Evolutionary conservation across 1,140 invertebrate genomes (phyloP).

Genomic region (Neodiprion fabricii): DNA sequence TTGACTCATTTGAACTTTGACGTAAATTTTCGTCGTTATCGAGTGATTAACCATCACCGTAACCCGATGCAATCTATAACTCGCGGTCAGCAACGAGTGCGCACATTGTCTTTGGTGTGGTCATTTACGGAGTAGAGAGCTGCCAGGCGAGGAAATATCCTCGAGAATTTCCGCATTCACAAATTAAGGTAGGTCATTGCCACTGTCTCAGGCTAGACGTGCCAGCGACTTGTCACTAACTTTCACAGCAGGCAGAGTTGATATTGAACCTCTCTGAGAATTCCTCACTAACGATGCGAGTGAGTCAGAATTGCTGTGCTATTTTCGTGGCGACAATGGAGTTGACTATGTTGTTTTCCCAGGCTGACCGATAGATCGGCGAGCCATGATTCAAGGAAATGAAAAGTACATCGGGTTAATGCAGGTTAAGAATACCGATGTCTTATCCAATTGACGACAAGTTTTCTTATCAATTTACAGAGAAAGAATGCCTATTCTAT

Average conservation of each 20-base stretch:
- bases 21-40: not conserved
- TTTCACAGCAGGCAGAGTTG: too few relatives aligned
- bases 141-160: not conserved
- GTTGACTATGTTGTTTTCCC: not conserved
- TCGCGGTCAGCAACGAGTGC: not conserved
- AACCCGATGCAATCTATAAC: not conserved
- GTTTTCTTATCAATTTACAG: not conserved
- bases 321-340: too few relatives aligned
- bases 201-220: not conserved
- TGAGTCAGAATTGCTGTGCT: too few relatives aligned
- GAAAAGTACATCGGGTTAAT: too few relatives aligned
- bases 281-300: too few relatives aligned
- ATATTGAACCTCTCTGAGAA: too few relatives aligned
- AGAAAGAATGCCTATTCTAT: conserved; percentile 82
- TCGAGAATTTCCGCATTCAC: not conserved
- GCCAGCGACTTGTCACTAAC: too few relatives aligned
- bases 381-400: too few relatives aligned
- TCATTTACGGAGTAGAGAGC: not conserved
- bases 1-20: not conserved
- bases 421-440: too few relatives aligned
- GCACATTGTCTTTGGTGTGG: not conserved
- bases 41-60: not conserved
- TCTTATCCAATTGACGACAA: too few relatives aligned
- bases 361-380: not conserved
- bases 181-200: not conserved